Evolutionary conservation across 1,140 invertebrate genomes (phyloP), one percentile per base, ranked within the genome.

Genomic region (Ips typographus): DNA sequence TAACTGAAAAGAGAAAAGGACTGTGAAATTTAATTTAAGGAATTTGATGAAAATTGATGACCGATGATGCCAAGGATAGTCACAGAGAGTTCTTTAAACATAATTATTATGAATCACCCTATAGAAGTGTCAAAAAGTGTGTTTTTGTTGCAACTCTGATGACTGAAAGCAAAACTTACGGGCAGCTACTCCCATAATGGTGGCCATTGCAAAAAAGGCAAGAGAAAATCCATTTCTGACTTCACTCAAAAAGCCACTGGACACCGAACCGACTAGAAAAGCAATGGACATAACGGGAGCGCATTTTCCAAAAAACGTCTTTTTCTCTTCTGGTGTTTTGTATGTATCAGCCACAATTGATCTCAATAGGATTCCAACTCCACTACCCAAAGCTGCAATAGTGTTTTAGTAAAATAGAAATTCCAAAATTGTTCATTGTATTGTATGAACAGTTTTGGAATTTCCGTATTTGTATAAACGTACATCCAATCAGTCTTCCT

Each of bases 231-330:
- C 72, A 53, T 70, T 64, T 42, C 68, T 63, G 6, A 41, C 37
- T 68, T 74, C 72, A 51, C 70, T 72, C 39, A 74, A 39, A 58
- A 68, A 70, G 43, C 72, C 72, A 56, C 70, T 62, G 22, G 66
- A 53, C 3, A 72, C 22, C 7, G 71, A 56, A 2, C 67, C 71
- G 6, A 59, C 40, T 3, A 74, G 41, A 49, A 71, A 71, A 2
- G 40, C 41, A 5, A 64, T 36, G 1, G 66, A 63, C 7, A 65
- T 57, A 22, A 74, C 8, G 41, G 63, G 53, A n/a, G 63, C 61
- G n/a, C 58, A 63, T 70, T 65, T 70, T 43, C 61, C 53, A n/a
- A 72, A 70, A 43, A 70, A 65, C 4, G 57, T 38, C 39, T 64
- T 70, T 52, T 69, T 71, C 41, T 62, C 65, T 42, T 74, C 70